These are phyloP conservation scores for Cinclus cinclus DNA, from an alignment of 2,113 vertebrate species.

Conservation along the genomic window DNA sequence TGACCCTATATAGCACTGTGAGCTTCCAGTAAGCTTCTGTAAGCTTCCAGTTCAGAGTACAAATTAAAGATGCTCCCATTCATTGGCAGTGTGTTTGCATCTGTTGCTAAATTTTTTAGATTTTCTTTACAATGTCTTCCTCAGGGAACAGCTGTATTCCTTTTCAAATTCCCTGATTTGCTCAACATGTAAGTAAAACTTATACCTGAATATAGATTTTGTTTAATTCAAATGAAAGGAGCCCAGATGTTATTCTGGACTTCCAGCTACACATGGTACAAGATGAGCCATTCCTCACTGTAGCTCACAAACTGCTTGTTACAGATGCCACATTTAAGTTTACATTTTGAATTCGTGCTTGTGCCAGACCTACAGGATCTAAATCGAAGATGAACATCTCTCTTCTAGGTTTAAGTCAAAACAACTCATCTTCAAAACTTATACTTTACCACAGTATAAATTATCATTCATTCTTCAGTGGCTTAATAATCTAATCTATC, in stretches of 20 bases:
- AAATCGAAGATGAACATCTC: neutral
- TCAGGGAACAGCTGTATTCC: neutral
- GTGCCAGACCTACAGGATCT: neutral
- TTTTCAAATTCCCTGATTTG: neutral
- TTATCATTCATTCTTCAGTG: neutral
- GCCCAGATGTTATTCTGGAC: conserved; percentile 62
- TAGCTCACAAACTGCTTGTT: conserved; percentile 3
- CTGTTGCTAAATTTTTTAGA: neutral
- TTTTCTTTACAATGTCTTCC: neutral
- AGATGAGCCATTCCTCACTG: conserved; percentile 24
- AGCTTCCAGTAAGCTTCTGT: neutral
- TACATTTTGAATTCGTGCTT: neutral
- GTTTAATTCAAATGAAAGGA: conserved; percentile 73
- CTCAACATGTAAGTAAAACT: conserved; percentile 30
- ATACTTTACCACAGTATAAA: neutral
- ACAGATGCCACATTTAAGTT: neutral
- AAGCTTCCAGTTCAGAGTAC: neutral
- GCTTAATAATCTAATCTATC: neutral
- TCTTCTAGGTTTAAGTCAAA: neutral
- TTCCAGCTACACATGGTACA: conserved; percentile 68
- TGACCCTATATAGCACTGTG: neutral
- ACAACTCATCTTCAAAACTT: neutral
- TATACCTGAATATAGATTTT: conserved; percentile 50
- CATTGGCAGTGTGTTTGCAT: neutral
- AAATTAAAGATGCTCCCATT: neutral